These are phyloP conservation scores for Xenentodon cancila DNA, from an alignment of 2,797 vertebrate species.

Conservation along the genomic window DNA sequence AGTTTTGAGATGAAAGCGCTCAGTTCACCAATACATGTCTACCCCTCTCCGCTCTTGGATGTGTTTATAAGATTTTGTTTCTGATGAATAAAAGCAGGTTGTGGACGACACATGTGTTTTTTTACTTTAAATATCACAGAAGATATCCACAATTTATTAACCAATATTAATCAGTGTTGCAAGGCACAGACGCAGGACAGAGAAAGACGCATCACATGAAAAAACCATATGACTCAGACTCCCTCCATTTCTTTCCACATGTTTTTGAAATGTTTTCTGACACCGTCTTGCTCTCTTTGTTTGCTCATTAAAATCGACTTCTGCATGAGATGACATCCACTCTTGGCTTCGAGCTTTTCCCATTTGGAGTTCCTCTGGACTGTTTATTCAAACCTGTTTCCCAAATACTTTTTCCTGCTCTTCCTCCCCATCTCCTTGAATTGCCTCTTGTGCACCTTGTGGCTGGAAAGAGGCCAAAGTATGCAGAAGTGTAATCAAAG, in stretches of 20 bases:
- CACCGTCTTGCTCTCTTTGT: conserved; percentile 15
- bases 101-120: conserved; percentile 48
- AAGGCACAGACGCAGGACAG: conserved; percentile 4
- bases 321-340: conserved; percentile 38
- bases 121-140: conserved; percentile 54
- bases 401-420: conserved; percentile 47
- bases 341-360: conserved; percentile 31
- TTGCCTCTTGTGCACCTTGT: conserved; percentile 67
- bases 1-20: conserved; percentile 28
- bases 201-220: conserved; percentile 21
- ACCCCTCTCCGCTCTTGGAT: conserved; percentile 52
- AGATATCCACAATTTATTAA: too few species aligned
- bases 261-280: conserved; percentile 35
- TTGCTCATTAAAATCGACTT: conserved; percentile 42
- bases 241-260: conserved; percentile 26
- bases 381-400: conserved; percentile 66
- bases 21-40: conserved; percentile 29
- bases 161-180: conserved; percentile 7
- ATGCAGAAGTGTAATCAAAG: conserved; percentile 67
- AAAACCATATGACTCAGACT: conserved; percentile 18
- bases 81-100: conserved; percentile 59
- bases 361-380: conserved; percentile 41
- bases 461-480: conserved; percentile 71
- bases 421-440: conserved; percentile 55
- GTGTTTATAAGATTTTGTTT: conserved; percentile 77